phyloP scores from a whole-genome alignment of 1,140 invertebrate genomes.

The Wasmannia auropunctata region DNA sequence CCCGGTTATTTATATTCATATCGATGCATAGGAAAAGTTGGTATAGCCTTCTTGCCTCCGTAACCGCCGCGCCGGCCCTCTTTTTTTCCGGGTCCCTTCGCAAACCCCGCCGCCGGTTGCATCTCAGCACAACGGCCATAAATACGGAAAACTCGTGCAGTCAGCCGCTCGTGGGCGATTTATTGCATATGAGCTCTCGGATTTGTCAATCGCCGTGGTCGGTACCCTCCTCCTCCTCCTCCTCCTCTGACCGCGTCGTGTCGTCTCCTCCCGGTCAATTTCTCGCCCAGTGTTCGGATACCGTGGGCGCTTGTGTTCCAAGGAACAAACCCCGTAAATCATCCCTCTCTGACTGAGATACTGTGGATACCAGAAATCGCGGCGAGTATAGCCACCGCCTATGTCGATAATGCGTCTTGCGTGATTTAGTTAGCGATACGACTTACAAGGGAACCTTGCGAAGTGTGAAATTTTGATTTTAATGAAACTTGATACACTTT shows the following conservation, averaged over 20 bases:
- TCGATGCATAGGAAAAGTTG: conserved; percentile 79
- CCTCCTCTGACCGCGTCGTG: background rate
- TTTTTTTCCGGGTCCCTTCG: conserved; percentile 20
- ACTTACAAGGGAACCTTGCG: background rate
- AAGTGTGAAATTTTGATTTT: too few species aligned
- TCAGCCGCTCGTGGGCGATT: conserved; percentile 75
- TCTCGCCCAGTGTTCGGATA: background rate
- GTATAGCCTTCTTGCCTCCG: conserved; percentile 66
- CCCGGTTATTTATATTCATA: conserved; percentile 78
- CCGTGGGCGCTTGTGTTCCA: conserved; percentile 72
- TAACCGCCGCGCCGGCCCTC: conserved; percentile 19
- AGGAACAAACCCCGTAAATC: conserved; percentile 78
- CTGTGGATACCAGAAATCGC: conserved; percentile 44
- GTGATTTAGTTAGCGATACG: background rate
- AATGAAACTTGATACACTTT: too few species aligned
- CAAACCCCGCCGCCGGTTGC: conserved; percentile 30
- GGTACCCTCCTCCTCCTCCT: background rate
- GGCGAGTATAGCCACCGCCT: background rate
- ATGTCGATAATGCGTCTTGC: background rate
- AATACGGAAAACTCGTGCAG: conserved; percentile 77
- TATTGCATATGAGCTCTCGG: conserved; percentile 84
- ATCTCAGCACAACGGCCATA: conserved; percentile 69
- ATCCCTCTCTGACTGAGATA: conserved; percentile 38
- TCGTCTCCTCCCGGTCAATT: conserved; percentile 3
- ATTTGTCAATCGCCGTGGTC: conserved; percentile 82